Evolutionary conservation across 2,888 invertebrate species (phyloP).

Genomic region (Nasonovia ribisnigri): DNA sequence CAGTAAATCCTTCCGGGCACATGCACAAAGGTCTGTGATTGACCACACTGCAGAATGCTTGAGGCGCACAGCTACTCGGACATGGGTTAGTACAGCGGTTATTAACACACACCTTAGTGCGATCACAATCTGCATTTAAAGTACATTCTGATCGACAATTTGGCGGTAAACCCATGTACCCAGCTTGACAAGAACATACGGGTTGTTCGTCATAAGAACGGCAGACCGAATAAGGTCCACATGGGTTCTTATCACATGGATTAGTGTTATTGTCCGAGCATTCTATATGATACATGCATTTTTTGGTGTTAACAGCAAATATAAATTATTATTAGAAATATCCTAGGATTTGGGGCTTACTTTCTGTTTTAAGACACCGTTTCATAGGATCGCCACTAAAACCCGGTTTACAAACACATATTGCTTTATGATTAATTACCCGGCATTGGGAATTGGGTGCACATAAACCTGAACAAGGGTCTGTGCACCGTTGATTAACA

Average conservation of each 20-base stretch:
- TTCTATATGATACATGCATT: slow-evolving; percentile 65
- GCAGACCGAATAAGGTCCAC: slow-evolving; percentile 78
- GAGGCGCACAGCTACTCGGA: slow-evolving; percentile 73
- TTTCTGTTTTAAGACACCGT: slow-evolving; percentile 71
- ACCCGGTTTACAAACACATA: slow-evolving; percentile 78
- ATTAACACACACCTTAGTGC: slow-evolving; percentile 73
- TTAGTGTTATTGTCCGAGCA: slow-evolving; percentile 70
- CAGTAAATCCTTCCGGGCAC: slow-evolving; percentile 75
- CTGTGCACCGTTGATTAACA: slow-evolving; percentile 77
- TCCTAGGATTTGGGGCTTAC: slow-evolving; percentile 59
- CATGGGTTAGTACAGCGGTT: slow-evolving; percentile 76
- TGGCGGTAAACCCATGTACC: slow-evolving; percentile 70
- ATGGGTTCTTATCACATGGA: slow-evolving; percentile 82
- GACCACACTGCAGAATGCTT: slow-evolving; percentile 73
- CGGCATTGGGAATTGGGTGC: slow-evolving; percentile 77
- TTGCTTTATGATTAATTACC: slow-evolving; percentile 83
- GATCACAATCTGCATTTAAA: slow-evolving; percentile 70
- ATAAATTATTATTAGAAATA: neutral
- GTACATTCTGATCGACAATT: slow-evolving; percentile 70
- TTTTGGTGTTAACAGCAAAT: slow-evolving; percentile 44
- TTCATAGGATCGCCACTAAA: slow-evolving; percentile 78
- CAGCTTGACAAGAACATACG: slow-evolving; percentile 70
- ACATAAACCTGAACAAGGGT: slow-evolving; percentile 70
- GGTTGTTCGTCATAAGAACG: slow-evolving; percentile 68
- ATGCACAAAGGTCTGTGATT: slow-evolving; percentile 77